Conservation (phyloP, 2,888 invertebrate genomes). For the Itoplectis maculator region DNA sequence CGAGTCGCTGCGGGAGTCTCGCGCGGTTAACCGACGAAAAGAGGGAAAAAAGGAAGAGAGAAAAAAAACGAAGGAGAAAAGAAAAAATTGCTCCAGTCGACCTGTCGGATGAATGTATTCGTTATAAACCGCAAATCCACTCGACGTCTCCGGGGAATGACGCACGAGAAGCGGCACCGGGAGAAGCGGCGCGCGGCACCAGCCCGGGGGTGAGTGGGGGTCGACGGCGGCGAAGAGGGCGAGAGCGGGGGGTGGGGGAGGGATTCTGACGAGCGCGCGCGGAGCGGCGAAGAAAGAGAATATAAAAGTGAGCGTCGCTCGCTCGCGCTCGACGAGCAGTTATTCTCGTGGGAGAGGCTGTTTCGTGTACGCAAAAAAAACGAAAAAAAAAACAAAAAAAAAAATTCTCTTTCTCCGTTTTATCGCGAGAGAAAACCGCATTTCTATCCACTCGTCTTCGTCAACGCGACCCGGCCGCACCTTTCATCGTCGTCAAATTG, state of each 20-base stretch:
- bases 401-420: conserved; percentile 16
- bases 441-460: conserved; percentile 71
- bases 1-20: neutral
- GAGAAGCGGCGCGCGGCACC: neutral
- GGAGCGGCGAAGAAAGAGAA: conserved; percentile 25
- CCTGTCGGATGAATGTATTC: conserved; percentile 70
- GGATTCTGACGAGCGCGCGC: conserved; percentile 14
- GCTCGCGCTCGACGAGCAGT: neutral
- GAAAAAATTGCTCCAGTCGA: conserved; percentile 23
- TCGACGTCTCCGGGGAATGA: conserved; percentile 41
- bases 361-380: conserved; percentile 18
- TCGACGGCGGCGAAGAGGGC: no score
- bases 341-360: conserved; percentile 27
- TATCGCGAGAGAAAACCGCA: conserved; percentile 58
- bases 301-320: conserved; percentile 48
- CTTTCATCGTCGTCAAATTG: conserved; percentile 70
- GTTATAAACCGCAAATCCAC: conserved; percentile 71
- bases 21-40: neutral
- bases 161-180: conserved; percentile 10
- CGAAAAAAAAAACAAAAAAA: conserved; percentile 8
- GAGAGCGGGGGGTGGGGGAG: neutral
- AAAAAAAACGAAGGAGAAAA: conserved; percentile 11
- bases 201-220: no score
- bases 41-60: neutral
- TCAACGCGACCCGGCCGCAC: conserved; percentile 47